Base-by-base conservation (phyloP, 2,888 invertebrate species). In the Creontiades dilutus region DNA sequence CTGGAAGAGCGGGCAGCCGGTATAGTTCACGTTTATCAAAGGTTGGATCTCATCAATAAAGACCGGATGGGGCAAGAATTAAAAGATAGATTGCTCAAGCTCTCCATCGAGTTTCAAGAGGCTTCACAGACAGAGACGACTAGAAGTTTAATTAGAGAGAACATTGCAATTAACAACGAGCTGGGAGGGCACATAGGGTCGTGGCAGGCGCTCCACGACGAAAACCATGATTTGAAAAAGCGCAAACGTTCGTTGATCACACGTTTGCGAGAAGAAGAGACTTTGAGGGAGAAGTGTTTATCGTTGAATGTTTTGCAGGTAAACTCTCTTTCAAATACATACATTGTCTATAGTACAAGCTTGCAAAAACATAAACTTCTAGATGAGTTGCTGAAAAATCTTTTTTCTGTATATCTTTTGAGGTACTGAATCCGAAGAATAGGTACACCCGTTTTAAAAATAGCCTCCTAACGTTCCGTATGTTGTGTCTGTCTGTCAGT, bases 161-260 rank as follows among this genome's bases (percentile, higher is more conserved):
- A 88, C 52, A 88, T 88, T n/a, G 88, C 88, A 14, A 88, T 88
- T 48, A 88, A 88, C 19, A 88, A 88, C 88, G 88, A 88, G 47
- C 55, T 88, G 23, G 78, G 88, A 19, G 88, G 78, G 13, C 88
- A 88, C 12, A 78, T 88, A 46, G 88, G 88, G 13, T 88, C 88
- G 16, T 88, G 88, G 88, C 88, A 88, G 55, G 48, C 37, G 1
- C 88, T 88, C 23, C 52, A 55, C 28, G 88, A 88, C 28, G 78
- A 88, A 27, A 88, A 88, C 55, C n/a, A n/a, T 7, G 78, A 52
- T 27, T 27, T 88, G 80, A 76, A 78, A 46, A 80, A 78, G 55
- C 88, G 28, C 2, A 76, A 37, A 19, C 48, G 28, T 28, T n/a
- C 52, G n/a, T 37, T 88, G 28, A n/a, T 16, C 12, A 23, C 11